Evolutionary conservation across 1,140 invertebrate species (phyloP).

Genomic region (Acromyrmex echinatior): DNA sequence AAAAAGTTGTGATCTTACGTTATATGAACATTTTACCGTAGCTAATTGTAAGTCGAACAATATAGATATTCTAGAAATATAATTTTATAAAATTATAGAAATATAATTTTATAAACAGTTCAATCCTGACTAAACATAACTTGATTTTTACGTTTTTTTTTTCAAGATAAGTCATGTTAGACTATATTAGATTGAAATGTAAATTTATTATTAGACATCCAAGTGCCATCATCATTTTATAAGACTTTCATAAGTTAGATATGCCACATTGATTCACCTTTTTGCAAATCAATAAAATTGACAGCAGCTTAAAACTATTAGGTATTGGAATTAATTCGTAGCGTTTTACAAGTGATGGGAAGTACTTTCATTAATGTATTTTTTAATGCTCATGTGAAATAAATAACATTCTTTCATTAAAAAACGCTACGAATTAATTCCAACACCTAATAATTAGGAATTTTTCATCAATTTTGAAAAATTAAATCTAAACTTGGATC

Average conservation of each 20-base stretch:
- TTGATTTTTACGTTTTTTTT: neutral
- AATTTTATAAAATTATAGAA: neutral
- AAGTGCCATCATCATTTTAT: neutral
- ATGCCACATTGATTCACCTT: neutral
- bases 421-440: no score
- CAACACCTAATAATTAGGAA: no score
- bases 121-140: neutral
- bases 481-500: neutral
- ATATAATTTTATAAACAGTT: neutral
- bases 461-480: neutral
- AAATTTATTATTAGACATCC: neutral
- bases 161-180: neutral
- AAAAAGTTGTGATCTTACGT: neutral
- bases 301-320: neutral
- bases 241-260: neutral
- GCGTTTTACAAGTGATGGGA: no score
- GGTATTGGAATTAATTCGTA: no score
- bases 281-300: neutral
- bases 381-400: no score
- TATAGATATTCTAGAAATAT: neutral
- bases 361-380: no score
- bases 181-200: neutral
- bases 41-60: neutral
- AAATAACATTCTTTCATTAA: no score
- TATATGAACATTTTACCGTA: neutral